Percentiles rank a stretch among this genome's conserved stretches.
Conservation (phyloP, 2,888 invertebrate genomes). For the Macroteleia sp. region DNA sequence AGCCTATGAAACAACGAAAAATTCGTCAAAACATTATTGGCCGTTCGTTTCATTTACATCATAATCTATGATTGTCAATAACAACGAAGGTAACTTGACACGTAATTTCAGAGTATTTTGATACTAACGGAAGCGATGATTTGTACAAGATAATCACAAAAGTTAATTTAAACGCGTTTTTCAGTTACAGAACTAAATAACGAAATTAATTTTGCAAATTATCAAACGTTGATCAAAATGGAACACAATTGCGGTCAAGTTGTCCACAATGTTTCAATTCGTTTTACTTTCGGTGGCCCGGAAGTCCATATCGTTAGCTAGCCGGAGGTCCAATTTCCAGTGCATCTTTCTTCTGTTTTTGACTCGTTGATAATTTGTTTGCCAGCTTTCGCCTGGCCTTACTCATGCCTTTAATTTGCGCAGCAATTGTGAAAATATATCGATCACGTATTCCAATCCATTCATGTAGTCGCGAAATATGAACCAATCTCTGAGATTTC, state of each 20-base stretch:
- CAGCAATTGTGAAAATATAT: constrained; percentile 84
- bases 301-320: constrained; percentile 1
- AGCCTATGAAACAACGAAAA: constrained; percentile 7
- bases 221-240: constrained; percentile 18
- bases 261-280: not conserved
- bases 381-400: constrained; percentile 75
- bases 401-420: constrained; percentile 76
- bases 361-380: constrained; percentile 74
- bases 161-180: constrained; percentile 1
- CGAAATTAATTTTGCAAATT: constrained; percentile 39
- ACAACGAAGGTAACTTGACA: too few relatives aligned
- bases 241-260: not conserved
- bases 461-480: constrained; percentile 88
- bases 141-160: constrained; percentile 6
- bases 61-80: too few relatives aligned
- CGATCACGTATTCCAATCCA: constrained; percentile 86
- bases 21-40: too few relatives aligned
- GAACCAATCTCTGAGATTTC: constrained; percentile 86
- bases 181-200: constrained; percentile 26
- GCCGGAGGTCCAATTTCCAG: constrained; percentile 5
- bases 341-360: constrained; percentile 63
- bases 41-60: too few relatives aligned
- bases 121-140: constrained; percentile 25
- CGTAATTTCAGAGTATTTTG: constrained; percentile 9
- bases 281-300: too few relatives aligned